These are phyloP conservation scores for Brachyalestes nurse DNA, from an alignment of 2,797 vertebrate genomes.

Conservation along the genomic window DNA sequence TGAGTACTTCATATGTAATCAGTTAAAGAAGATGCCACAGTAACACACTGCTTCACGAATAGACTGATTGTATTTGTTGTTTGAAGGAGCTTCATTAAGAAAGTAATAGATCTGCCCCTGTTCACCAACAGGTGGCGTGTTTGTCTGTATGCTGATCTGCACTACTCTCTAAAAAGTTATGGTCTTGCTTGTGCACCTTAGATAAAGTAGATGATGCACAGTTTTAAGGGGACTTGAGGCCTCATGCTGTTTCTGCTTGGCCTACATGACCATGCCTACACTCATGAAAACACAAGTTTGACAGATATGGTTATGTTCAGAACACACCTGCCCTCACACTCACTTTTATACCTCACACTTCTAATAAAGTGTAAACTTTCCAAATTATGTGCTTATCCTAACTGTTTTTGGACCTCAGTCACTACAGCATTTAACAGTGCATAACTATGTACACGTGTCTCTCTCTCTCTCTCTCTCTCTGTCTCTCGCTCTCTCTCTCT, in stretches of 20 bases:
- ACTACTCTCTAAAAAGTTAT: not conserved
- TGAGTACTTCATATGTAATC: not conserved
- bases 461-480: too few species aligned
- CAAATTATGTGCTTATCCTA: not conserved
- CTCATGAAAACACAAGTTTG: not conserved
- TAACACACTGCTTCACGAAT: not conserved
- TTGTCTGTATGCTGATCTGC: not conserved
- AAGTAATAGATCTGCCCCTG: not conserved
- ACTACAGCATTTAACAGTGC: constrained; percentile 4
- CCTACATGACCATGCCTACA: not conserved
- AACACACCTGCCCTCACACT: not conserved
- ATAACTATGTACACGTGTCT: constrained; percentile 3
- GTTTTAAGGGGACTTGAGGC: not conserved
- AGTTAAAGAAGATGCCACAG: not conserved
- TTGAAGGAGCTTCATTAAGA: not conserved
- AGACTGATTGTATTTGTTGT: not conserved
- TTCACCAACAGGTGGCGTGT: constrained; percentile 28
- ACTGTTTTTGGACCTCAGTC: not conserved
- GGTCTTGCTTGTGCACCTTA: not conserved
- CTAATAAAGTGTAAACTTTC: constrained; percentile 19
- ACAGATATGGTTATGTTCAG: not conserved
- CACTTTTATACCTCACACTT: not conserved
- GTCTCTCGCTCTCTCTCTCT: too few species aligned
- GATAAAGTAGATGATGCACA: not conserved
- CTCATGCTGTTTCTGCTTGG: too few species aligned